These are phyloP conservation scores for Chymomyza caudatula DNA, from an alignment of 2,888 invertebrate genomes.

Conservation along the genomic window DNA sequence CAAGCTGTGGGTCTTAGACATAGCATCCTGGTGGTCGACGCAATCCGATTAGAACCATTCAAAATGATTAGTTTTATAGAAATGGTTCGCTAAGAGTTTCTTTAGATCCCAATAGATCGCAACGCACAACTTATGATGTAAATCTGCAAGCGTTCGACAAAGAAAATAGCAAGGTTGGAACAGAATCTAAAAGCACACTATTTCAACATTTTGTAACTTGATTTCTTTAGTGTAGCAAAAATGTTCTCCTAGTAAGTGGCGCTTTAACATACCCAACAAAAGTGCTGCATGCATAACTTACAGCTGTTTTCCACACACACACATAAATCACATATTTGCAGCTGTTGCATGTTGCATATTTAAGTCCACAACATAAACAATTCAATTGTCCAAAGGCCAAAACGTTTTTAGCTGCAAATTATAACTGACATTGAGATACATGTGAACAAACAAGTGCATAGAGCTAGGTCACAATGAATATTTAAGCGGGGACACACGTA, in stretches of 20 bases:
- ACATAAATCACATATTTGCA: slow-evolving; percentile 1
- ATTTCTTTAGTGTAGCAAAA: neutral
- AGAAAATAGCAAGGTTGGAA: too few species aligned
- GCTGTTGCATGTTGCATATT: slow-evolving; percentile 5
- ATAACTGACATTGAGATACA: slow-evolving; percentile 9
- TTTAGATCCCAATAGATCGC: too few species aligned
- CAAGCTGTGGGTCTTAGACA: too few species aligned
- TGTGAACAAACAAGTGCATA: neutral
- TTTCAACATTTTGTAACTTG: too few species aligned
- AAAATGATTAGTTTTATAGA: too few species aligned
- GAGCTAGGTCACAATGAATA: slow-evolving; percentile 1
- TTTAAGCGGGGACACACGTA: neutral
- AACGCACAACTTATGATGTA: too few species aligned
- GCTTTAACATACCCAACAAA: neutral
- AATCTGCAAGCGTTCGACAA: too few species aligned
- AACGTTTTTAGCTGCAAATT: neutral
- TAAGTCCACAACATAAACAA: slow-evolving; percentile 11
- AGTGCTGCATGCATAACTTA: neutral
- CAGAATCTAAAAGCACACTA: too few species aligned
- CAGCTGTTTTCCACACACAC: neutral
- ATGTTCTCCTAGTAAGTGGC: neutral
- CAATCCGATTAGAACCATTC: too few species aligned
- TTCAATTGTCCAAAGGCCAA: neutral
- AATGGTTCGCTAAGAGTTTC: too few species aligned
- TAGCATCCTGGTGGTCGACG: too few species aligned